These are phyloP conservation scores for Sesia bembeciformis DNA, from an alignment of 2,888 invertebrate species.

Conservation along the genomic window DNA sequence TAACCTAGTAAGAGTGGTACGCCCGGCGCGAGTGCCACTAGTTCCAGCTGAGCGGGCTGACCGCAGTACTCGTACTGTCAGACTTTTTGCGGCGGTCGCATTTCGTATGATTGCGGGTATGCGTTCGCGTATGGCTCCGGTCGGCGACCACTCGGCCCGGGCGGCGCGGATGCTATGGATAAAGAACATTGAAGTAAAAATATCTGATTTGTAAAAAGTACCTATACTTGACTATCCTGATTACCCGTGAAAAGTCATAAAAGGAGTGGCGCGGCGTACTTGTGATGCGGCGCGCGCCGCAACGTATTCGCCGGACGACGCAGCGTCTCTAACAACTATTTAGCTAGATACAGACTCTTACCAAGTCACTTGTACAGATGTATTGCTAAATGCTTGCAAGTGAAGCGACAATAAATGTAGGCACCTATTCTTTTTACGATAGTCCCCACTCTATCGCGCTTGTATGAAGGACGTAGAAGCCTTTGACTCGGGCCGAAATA, in stretches of 20 bases:
- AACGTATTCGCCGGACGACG: constrained; percentile 93
- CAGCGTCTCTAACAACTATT: constrained; percentile 85
- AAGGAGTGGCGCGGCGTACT: constrained; percentile 9
- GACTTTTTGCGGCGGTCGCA: constrained; percentile 82
- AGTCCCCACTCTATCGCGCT: no score
- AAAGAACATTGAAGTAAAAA: no score
- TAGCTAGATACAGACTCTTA: no score
- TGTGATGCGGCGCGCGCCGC: constrained; percentile 19
- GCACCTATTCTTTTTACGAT: no score
- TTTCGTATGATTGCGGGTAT: constrained; percentile 82
- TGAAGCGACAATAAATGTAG: no score
- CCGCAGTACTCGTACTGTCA: constrained; percentile 61
- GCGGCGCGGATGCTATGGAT: constrained; percentile 39
- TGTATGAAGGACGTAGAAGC: no score
- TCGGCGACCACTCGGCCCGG: constrained; percentile 64
- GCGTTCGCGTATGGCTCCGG: constrained; percentile 83
- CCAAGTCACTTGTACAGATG: no score
- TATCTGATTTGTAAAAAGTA: no score
- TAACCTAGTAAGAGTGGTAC: constrained; percentile 57
- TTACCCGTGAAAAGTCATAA: no score
- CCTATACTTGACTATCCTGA: no score
- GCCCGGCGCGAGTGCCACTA: constrained; percentile 54
- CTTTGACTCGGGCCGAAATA: no score
- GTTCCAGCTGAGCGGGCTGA: constrained; percentile 28
- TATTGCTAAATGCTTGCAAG: no score